phyloP scores from a whole-genome alignment of 1,140 invertebrate species.

The Brachionus koreanus region DNA sequence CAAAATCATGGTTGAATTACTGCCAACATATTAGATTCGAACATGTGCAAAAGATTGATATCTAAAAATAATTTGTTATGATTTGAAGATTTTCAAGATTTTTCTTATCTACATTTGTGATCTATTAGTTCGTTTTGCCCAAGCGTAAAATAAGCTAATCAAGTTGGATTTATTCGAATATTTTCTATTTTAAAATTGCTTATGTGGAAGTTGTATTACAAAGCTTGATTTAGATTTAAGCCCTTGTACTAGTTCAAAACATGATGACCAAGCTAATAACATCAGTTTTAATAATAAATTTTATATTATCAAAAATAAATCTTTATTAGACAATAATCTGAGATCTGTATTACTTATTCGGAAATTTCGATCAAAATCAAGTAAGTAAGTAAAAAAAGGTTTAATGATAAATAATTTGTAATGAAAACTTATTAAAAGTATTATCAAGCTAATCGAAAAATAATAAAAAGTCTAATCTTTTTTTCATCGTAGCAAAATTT shows the following conservation, averaged over 20 bases:
- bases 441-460: slow-evolving; percentile 39
- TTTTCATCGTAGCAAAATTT: background rate
- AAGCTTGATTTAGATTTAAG: background rate
- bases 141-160: background rate
- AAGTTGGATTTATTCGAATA: background rate
- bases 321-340: slow-evolving; percentile 30
- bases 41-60: background rate
- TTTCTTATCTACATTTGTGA: background rate
- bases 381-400: background rate
- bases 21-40: background rate
- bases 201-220: background rate
- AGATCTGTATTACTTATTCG: background rate
- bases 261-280: slow-evolving; percentile 7
- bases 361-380: slow-evolving; percentile 3
- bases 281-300: background rate
- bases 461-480: slow-evolving; percentile 1
- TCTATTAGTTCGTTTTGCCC: background rate
- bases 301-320: background rate
- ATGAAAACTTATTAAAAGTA: slow-evolving; percentile 3
- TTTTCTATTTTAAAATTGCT: background rate
- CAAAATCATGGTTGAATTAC: background rate
- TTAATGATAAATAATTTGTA: background rate
- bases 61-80: background rate
- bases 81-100: background rate
- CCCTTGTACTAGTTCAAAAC: background rate